Conservation (phyloP, 2,797 vertebrate genomes). For the Natrix natrix region DNA sequence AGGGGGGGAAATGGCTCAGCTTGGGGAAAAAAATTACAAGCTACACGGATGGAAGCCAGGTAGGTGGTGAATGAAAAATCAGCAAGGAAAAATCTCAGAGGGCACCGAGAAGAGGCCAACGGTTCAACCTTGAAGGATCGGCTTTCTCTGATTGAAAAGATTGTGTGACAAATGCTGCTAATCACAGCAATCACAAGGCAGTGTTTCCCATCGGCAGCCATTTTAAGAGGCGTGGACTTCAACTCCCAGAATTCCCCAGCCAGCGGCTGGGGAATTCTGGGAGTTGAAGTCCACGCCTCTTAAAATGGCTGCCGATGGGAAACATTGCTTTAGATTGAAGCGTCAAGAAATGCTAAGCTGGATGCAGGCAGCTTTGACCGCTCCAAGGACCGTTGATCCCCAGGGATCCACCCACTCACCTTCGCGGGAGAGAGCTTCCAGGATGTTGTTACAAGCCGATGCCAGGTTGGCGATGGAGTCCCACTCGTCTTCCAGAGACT, state of each 20-base stretch:
- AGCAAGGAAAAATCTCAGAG: background rate
- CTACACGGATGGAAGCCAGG: background rate
- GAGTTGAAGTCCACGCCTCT: background rate
- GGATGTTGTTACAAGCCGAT: slow-evolving; percentile 84
- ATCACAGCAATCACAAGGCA: background rate
- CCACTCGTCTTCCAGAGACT: slow-evolving; percentile 88
- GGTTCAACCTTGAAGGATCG: background rate
- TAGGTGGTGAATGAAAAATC: background rate
- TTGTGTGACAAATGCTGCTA: background rate
- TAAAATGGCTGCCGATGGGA: background rate
- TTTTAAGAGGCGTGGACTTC: background rate
- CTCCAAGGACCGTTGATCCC: background rate
- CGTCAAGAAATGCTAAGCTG: background rate
- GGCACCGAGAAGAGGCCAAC: background rate
- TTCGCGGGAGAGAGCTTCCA: slow-evolving; percentile 85
- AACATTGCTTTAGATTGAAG: background rate
- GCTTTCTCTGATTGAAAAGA: background rate
- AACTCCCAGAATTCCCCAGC: too few relatives aligned
- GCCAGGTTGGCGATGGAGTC: slow-evolving; percentile 88
- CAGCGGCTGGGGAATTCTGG: too few relatives aligned
- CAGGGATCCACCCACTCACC: slow-evolving; percentile 63
- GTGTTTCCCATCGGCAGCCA: too few relatives aligned
- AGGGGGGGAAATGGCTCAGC: background rate
- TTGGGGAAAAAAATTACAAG: background rate
- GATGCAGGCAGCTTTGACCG: background rate